Conservation (phyloP, 2,888 invertebrate species). For the Euplagia quadripunctaria region DNA sequence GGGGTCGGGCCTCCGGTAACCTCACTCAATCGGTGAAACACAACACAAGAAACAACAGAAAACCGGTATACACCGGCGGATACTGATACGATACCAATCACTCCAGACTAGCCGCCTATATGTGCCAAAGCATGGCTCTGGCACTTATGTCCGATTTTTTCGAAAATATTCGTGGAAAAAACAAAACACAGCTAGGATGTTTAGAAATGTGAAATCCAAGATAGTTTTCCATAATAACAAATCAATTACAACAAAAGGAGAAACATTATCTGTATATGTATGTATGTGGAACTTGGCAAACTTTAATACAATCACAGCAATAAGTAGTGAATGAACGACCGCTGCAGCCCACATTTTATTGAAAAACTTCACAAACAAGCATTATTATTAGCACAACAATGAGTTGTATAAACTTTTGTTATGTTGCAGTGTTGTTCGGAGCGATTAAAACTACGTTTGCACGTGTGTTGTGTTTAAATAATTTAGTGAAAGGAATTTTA, state of each 20-base stretch:
- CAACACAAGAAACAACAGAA: too few species aligned
- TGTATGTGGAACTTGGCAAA: background rate
- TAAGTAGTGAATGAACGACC: constrained; percentile 11
- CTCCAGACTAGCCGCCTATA: too few species aligned
- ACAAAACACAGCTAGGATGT: too few species aligned
- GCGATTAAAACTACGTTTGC: background rate
- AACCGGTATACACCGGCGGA: too few species aligned
- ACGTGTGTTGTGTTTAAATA: background rate
- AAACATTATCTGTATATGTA: background rate
- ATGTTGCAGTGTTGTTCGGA: constrained; percentile 18
- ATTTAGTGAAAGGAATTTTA: background rate
- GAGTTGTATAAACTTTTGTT: constrained; percentile 19
- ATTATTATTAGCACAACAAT: constrained; percentile 20
- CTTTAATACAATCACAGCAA: constrained; percentile 9
- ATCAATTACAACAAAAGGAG: background rate
- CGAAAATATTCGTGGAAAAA: too few species aligned
- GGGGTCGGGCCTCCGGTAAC: too few species aligned
- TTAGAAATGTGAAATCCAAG: too few species aligned
- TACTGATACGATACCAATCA: too few species aligned
- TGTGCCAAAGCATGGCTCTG: too few species aligned
- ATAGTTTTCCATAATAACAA: too few species aligned
- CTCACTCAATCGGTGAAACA: too few species aligned
- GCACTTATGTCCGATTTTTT: too few species aligned
- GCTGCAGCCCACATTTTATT: constrained; percentile 28
- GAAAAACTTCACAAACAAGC: constrained; percentile 30